Base-by-base conservation (phyloP, 2,797 vertebrate species). In the Malacoctenus gilli region DNA sequence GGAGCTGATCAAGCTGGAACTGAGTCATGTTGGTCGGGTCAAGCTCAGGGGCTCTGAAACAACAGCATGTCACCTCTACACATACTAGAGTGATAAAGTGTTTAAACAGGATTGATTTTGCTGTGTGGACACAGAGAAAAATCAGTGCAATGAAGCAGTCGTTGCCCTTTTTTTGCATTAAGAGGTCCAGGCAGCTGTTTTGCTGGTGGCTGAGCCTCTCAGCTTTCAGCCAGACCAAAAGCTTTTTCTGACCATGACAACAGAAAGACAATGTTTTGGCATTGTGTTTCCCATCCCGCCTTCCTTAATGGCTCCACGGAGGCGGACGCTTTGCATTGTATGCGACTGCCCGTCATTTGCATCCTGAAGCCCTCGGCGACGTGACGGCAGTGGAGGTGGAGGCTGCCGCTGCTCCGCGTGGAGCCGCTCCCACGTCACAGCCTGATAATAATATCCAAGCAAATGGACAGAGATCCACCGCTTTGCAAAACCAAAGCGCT, bases 311-410 rank as follows among this genome's bases (percentile, higher is more conserved):
- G 3, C n/a, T 20, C 23, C 32, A n/a, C 22, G 51, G 5, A 8
- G 25, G 13, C 0, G n/a, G 18, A 55, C 14, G 50, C 25, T 85
- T 84, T 84, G 74, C 70, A 79, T 77, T 23, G 12, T 39, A 56
- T 23, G 19, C 61, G 8, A 69, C 46, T 51, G 23, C 35, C 23
- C 12, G 13, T 64, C 34, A 82, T 86, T 86, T 87, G 79, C 73
- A 85, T 86, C 56, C 8, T 30, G 31, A 46, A 42, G 48, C 51
- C 42, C 60, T 23, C 4, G 8, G 22, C 8, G 58, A 58, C 67
- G 30, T 55, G 22, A 23, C 8, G 8, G 22, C 22, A 23, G 22
- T 23, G 22, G 22, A 23, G 4, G 22, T 23, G 8, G 22, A 23
- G n/a, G 22, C 22, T 23, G 22, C 22, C 4, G 22, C 22, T 23